Base-by-base conservation (phyloP, 2,797 vertebrate genomes). In the Anguilla anguilla region DNA sequence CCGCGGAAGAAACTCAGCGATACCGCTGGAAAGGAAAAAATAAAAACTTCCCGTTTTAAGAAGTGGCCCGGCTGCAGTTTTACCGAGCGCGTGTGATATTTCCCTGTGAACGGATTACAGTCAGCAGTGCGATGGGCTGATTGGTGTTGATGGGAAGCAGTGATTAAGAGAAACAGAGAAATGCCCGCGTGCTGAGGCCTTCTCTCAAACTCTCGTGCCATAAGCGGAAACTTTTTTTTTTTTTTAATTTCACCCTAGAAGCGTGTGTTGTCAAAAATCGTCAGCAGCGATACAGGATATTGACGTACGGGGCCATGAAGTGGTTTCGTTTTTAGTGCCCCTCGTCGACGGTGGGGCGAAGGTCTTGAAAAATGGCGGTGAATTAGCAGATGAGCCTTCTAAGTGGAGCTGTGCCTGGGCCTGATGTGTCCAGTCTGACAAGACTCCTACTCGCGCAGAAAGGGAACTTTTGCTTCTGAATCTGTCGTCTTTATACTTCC, bases 401-500 rank as follows among this genome's bases (percentile, higher is more conserved):
- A 9, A 43, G 22, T 13, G 77, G 77, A 49, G 81, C 22, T 19
- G 6, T 77, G 35, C 74, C 17, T 43, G 25, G n/a, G 43, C 22
- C 77, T 5, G 7, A n/a, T 51, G 49, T 81, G 22, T 81, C 77
- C 77, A 84, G 49, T 84, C 82, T 84, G 13, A 39, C 19, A 19
- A 53, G 67, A 85, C 89, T 86, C 91, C 90, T 67, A 88, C 89
- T 88, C 28, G 43, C n/a, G 49, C 39, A 46, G 15, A 87, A 51
- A 86, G 84, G 88, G 89, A 92, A 91, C 87, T 92, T 92, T 92
- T 91, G 55, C 84, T 31, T 19, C 74, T 85, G n/a, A 83, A 57
- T 91, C 55, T 82, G 86, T 86, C 83, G 77, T 87, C 84, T 86
- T 84, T 87, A 74, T 85, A 87, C 86, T 87, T 86, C 86, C 83